These are phyloP conservation scores for Tetraodon nigroviridis DNA, from an alignment of 2,113 vertebrate species.

Conservation along the genomic window DNA sequence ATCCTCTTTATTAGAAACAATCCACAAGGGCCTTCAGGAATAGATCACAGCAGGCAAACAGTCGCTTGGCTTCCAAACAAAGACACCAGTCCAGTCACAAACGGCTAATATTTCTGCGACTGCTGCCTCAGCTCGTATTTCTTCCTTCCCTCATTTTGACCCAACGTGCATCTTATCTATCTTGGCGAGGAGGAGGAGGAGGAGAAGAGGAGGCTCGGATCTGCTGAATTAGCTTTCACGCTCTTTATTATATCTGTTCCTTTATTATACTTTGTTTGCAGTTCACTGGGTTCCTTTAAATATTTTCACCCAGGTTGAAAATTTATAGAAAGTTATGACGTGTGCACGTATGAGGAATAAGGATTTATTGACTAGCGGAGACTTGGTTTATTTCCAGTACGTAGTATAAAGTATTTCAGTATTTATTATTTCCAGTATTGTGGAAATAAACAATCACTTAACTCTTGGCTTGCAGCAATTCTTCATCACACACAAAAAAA, in stretches of 20 bases:
- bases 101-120: conserved; percentile 32
- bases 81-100: conserved; percentile 44
- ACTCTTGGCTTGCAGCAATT: too few species aligned
- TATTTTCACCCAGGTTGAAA: too few species aligned
- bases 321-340: too few species aligned
- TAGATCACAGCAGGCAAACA: conserved; percentile 47
- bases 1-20: conserved; percentile 57
- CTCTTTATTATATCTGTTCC: neutral
- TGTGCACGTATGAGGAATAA: too few species aligned
- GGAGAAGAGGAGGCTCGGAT: conserved; percentile 17
- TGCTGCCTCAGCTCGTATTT: conserved; percentile 44
- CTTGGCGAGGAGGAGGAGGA: conserved; percentile 7
- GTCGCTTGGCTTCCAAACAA: conserved; percentile 48
- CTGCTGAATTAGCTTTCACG: conserved; percentile 22
- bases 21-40: conserved; percentile 44
- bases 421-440: too few species aligned
- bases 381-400: too few species aligned
- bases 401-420: too few species aligned
- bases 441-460: too few species aligned
- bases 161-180: conserved; percentile 9
- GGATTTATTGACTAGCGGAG: too few species aligned
- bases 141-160: conserved; percentile 49
- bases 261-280: conserved; percentile 16
- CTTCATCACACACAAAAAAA: too few species aligned
- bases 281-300: neutral